Conservation (phyloP, 2,888 invertebrate genomes). For the Dasysyrphus tricinctus region DNA sequence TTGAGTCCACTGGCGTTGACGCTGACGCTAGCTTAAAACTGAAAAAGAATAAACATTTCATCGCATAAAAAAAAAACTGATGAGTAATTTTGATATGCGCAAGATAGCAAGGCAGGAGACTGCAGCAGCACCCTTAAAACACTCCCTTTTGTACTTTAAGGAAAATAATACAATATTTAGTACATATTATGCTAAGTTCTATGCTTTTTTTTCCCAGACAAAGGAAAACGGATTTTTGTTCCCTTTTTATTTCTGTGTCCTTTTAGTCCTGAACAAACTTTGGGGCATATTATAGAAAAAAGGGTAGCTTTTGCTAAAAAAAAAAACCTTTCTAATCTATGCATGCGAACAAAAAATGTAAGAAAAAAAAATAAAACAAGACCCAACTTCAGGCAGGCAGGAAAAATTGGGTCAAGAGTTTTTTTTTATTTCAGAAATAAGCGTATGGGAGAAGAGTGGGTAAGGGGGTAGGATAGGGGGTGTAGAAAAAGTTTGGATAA, state of each 20-base stretch:
- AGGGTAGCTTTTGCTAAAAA: conserved; percentile 40
- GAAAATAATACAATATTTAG: conserved; percentile 26
- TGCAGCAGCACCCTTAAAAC: conserved; percentile 59
- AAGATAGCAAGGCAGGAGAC: conserved; percentile 18
- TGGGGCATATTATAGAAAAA: conserved; percentile 46
- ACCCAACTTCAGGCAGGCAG: conserved; percentile 48
- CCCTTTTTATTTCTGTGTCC: background rate
- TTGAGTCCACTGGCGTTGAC: background rate
- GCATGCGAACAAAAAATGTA: conserved; percentile 23
- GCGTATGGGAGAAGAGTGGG: background rate
- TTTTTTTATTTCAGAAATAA: conserved; percentile 45
- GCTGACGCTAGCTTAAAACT: background rate
- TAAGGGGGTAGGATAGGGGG: background rate
- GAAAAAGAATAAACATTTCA: conserved; percentile 36
- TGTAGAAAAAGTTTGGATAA: conserved; percentile 11
- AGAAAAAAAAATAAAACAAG: conserved; percentile 11
- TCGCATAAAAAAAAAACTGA: conserved; percentile 13
- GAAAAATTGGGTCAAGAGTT: conserved; percentile 70
- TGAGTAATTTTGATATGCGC: conserved; percentile 35
- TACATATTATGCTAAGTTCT: conserved; percentile 53
- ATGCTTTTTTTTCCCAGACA: conserved; percentile 34
- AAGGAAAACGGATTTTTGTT: conserved; percentile 33
- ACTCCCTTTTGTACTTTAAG: conserved; percentile 43
- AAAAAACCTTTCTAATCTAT: conserved; percentile 21
- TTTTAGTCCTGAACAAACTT: conserved; percentile 38